Evolutionary conservation across 2,113 vertebrate species (phyloP).

Genomic region (Coptodon bakossiorum): DNA sequence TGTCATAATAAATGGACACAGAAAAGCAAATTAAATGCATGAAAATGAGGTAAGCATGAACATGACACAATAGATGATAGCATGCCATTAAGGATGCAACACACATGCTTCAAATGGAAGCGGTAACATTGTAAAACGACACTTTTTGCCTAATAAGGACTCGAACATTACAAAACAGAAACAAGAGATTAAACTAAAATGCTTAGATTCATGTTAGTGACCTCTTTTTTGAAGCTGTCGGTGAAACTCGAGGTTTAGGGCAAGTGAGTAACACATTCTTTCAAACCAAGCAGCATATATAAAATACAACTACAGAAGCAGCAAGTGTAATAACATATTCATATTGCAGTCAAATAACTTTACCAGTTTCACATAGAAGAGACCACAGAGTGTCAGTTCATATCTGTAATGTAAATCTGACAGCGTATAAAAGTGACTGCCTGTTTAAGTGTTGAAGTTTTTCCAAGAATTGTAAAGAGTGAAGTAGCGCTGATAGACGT

Average conservation of each 20-base stretch:
- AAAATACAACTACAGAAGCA: background rate
- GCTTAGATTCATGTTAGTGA: background rate
- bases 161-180: background rate
- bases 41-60: slow-evolving; percentile 22
- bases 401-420: background rate
- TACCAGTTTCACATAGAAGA: background rate
- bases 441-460: background rate
- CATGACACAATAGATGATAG: background rate
- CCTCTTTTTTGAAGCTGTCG: background rate
- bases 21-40: slow-evolving; percentile 35
- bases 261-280: background rate
- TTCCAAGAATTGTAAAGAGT: background rate
- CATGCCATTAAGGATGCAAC: background rate
- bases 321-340: background rate
- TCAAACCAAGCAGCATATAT: background rate
- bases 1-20: slow-evolving; percentile 28
- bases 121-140: background rate
- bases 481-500: background rate
- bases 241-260: background rate
- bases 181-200: background rate
- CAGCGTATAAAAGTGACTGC: background rate
- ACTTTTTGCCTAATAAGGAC: background rate
- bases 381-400: background rate
- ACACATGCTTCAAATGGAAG: background rate
- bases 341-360: background rate